phyloP scores from a whole-genome alignment of 2,888 invertebrate species.

The Trichacis sp. region DNA sequence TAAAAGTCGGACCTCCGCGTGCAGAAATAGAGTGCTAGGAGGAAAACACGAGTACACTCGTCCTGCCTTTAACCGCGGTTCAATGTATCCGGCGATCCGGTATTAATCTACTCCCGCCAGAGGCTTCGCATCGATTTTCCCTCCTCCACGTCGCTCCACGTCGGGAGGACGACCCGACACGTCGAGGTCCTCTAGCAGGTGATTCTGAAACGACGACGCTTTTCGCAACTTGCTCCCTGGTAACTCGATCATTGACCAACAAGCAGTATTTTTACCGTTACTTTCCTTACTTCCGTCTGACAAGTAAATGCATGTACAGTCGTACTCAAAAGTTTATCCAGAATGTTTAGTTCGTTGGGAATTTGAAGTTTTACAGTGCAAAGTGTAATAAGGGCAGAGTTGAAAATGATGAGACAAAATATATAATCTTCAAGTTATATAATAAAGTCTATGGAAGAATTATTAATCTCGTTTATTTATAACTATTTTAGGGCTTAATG shows the following conservation, averaged over 20 bases:
- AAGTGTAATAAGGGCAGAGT: no score
- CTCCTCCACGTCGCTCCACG: constrained; percentile 17
- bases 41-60: constrained; percentile 31
- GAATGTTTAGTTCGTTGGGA: no score
- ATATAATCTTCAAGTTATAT: no score
- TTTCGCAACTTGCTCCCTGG: constrained; percentile 19
- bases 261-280: not conserved
- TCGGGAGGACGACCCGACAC: constrained; percentile 22
- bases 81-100: constrained; percentile 29
- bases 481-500: no score
- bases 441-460: no score
- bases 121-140: constrained; percentile 41
- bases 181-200: constrained; percentile 39
- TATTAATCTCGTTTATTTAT: no score
- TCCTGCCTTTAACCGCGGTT: constrained; percentile 20
- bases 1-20: constrained; percentile 14
- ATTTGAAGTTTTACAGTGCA: no score
- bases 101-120: constrained; percentile 37
- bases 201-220: constrained; percentile 25
- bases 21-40: constrained; percentile 20
- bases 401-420: no score
- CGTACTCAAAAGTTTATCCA: no score
- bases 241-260: constrained; percentile 4
- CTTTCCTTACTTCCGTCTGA: no score
- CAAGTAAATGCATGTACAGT: no score